These are phyloP conservation scores for Junonia oenone DNA, from an alignment of 2,888 invertebrate genomes.

Conservation along the genomic window DNA sequence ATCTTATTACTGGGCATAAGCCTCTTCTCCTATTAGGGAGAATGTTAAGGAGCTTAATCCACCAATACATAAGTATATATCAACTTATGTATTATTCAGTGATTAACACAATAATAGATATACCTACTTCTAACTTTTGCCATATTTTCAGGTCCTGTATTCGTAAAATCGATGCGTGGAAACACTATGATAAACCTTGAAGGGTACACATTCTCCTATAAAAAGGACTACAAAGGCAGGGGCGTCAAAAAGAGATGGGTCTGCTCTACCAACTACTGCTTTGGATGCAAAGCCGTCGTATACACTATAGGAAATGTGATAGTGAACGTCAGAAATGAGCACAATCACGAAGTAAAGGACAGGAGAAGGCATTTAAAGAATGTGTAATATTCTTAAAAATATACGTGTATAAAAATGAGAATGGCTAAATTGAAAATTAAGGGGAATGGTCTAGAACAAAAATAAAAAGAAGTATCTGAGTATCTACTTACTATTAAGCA, in stretches of 20 bases:
- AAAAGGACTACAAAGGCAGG: constrained; percentile 22
- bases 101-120: no score
- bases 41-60: no score
- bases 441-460: no score
- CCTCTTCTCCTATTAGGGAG: no score
- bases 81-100: no score
- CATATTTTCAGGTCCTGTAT: constrained; percentile 15
- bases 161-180: constrained; percentile 25
- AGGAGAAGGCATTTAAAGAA: background rate
- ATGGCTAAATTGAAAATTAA: no score
- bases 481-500: no score
- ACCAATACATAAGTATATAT: no score
- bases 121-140: background rate
- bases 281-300: constrained; percentile 43
- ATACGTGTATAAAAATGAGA: no score
- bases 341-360: constrained; percentile 5
- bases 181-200: constrained; percentile 21
- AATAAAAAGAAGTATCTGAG: no score
- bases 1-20: no score
- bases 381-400: background rate
- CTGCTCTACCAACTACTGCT: constrained; percentile 36
- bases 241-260: constrained; percentile 33
- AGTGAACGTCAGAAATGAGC: constrained; percentile 7
- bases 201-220: constrained; percentile 27
- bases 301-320: constrained; percentile 36